Evolutionary conservation across 2,797 vertebrate genomes (phyloP).

Genomic region (Tokudaia muenninki): DNA sequence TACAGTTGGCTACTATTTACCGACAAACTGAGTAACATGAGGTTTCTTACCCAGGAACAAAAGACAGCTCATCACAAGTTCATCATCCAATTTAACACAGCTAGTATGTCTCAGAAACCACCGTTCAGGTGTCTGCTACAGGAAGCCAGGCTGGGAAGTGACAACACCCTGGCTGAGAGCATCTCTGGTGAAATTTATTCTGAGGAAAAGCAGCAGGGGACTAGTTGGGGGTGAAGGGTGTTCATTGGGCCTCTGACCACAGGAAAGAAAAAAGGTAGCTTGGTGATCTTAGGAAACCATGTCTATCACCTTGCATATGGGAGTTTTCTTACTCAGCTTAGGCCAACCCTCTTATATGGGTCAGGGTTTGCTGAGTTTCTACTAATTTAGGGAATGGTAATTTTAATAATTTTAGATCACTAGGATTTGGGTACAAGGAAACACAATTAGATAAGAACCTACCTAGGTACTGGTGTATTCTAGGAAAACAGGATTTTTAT

Average conservation of each 20-base stretch:
- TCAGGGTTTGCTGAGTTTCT: not conserved
- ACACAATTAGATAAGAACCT: not conserved
- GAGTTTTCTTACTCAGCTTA: not conserved
- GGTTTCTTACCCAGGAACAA: constrained; percentile 15
- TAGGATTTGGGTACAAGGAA: not conserved
- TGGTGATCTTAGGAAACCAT: not conserved
- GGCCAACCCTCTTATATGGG: not conserved
- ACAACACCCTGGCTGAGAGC: not conserved
- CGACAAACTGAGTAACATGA: not conserved
- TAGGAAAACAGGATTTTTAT: not conserved
- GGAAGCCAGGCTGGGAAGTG: not conserved
- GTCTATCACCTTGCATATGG: not conserved
- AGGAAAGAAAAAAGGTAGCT: not conserved
- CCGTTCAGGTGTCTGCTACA: not conserved
- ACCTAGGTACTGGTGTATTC: not conserved
- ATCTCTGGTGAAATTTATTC: not conserved
- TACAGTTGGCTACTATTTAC: constrained; percentile 11
- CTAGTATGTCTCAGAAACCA: constrained; percentile 41
- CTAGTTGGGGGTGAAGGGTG: not conserved
- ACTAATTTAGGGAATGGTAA: not conserved
- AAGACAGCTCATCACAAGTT: not conserved
- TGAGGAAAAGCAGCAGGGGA: not conserved
- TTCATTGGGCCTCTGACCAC: not conserved
- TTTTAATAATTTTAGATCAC: constrained; percentile 10
- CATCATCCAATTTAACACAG: not conserved